Base-by-base conservation (phyloP, 2,888 invertebrate genomes). In the Tridacna gigas region DNA sequence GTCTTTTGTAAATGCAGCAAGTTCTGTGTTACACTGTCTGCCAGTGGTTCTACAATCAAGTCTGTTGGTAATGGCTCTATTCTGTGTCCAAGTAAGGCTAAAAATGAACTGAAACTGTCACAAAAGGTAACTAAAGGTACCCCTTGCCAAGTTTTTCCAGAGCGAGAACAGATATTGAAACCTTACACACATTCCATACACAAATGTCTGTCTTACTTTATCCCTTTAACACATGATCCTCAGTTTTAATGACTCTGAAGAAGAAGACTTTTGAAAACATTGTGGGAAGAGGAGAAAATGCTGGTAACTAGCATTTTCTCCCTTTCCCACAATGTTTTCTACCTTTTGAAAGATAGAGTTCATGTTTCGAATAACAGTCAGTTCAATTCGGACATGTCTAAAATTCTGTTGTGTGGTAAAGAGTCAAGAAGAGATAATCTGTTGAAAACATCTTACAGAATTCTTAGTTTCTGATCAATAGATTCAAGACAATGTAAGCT, bases 11-110 rank as follows among this genome's bases (percentile, higher is more conserved):
- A 15, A 22, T n/a, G 4, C 12, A 18, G 25, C 15, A 15, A 26
- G n/a, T 28, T n/a, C 26, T 65, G 2, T 12, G 65, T 20, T 65
- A 15, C 25, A 65, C 37, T 4, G 2, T 67, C 56, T 5, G 13
- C 51, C 20, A 22, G 5, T 5, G 75, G 47, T n/a, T 75, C 75
- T 3, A 15, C 67, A 4, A 76, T 22, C 47, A 86, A 0, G 13
- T 86, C 86, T 61, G 56, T 26, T 9, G 60, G 60, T 69, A 88
- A 60, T 0, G 88, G 86, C 51, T 86, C 88, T 28, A 88, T 88
- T n/a, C 85, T 79, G 67, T 88, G 88, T 20, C 88, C 88, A 25
- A 88, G 80, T 45, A 88, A 78, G 37, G 86, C 88, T 88, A 77
- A 37, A 86, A 77, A 3, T 56, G 1, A 56, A 56, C 9, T 56